phyloP scores from a whole-genome alignment of 2,888 invertebrate species.

The Lysandra coridon region DNA sequence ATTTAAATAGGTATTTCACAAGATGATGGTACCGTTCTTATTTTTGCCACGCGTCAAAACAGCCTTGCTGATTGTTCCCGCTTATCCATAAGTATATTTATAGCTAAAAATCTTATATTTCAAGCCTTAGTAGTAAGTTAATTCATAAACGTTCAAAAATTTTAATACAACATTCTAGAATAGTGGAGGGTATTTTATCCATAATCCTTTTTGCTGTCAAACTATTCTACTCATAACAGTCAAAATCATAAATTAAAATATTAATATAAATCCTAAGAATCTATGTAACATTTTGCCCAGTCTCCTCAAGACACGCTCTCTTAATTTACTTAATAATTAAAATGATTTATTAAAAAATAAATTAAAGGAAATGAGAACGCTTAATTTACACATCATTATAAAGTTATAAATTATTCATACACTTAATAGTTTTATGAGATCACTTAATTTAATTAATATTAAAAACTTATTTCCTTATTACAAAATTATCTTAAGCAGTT shows the following conservation, averaged over 20 bases:
- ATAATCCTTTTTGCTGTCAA: no score
- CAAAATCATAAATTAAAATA: no score
- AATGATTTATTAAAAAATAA: constrained; percentile 9
- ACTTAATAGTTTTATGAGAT: constrained; percentile 11
- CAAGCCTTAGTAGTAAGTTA: neutral
- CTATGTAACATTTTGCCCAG: neutral
- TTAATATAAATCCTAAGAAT: neutral
- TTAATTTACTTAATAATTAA: constrained; percentile 8
- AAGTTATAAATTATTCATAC: constrained; percentile 24
- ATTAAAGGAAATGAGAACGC: neutral
- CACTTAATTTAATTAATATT: neutral
- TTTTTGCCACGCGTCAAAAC: neutral
- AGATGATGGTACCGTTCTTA: no score
- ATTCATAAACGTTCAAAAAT: constrained; percentile 25
- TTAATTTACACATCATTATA: constrained; percentile 25
- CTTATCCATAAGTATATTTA: neutral
- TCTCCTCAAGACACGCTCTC: neutral
- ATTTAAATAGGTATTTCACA: no score
- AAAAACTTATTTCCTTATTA: constrained; percentile 6
- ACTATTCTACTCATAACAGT: no score
- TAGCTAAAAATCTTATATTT: neutral
- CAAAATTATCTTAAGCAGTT: neutral
- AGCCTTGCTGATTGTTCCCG: neutral
- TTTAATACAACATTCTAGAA: neutral
- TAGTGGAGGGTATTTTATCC: neutral